Evolutionary conservation across 2,113 vertebrate species (phyloP).

Genomic region (Cyrtonyx montezumae): DNA sequence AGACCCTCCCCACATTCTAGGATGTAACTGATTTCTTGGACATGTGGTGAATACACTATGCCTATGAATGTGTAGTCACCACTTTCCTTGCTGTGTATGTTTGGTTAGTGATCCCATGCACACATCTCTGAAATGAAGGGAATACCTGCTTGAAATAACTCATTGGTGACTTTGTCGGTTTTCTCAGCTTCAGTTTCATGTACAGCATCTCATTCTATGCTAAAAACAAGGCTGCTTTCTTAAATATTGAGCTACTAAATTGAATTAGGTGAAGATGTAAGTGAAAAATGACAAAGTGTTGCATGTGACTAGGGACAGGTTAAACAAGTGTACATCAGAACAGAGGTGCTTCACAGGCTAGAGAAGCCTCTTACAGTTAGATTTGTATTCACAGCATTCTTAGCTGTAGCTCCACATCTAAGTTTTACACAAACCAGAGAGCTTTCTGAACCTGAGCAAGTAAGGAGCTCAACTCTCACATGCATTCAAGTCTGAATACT

Average conservation of each 20-base stretch:
- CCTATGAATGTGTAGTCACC: too few relatives aligned
- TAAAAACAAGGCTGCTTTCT: not conserved
- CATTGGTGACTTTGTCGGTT: too few relatives aligned
- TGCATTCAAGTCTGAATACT: not conserved
- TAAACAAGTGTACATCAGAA: not conserved
- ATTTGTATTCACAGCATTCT: not conserved
- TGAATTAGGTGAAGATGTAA: not conserved
- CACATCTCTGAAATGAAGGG: too few relatives aligned
- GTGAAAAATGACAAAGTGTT: not conserved
- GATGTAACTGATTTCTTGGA: too few relatives aligned
- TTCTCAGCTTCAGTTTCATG: not conserved
- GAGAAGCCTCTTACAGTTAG: not conserved
- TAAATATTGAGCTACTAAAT: not conserved
- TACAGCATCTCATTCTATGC: not conserved
- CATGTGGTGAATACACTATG: too few relatives aligned
- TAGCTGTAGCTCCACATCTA: not conserved
- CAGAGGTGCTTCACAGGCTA: fast-evolving
- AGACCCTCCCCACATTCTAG: too few relatives aligned
- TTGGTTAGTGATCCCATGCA: too few relatives aligned
- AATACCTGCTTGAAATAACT: too few relatives aligned
- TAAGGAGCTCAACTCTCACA: not conserved
- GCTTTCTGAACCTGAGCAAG: not conserved
- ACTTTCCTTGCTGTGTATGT: too few relatives aligned
- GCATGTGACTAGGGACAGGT: not conserved
- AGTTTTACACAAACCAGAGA: not conserved